Conservation (phyloP, 2,888 invertebrate species). For the Macaria notata region DNA sequence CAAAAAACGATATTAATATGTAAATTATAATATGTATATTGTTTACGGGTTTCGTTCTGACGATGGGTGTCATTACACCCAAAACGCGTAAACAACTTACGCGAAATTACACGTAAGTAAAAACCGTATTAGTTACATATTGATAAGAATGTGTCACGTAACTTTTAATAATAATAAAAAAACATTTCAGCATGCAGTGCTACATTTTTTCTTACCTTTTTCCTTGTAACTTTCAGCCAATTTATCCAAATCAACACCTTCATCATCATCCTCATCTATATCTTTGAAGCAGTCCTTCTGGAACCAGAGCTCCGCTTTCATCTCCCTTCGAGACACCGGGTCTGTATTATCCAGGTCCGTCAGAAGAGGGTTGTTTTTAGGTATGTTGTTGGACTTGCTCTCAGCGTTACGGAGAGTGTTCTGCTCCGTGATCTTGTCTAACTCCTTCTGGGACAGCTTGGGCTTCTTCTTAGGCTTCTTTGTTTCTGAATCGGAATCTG, state of each 20-base stretch:
- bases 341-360: slow-evolving; percentile 91
- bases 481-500: slow-evolving; percentile 83
- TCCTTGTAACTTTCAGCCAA: slow-evolving; percentile 87
- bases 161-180: too few species aligned
- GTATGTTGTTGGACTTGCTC: slow-evolving; percentile 46
- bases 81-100: too few species aligned
- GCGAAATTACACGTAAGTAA: too few species aligned
- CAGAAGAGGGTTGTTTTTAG: slow-evolving; percentile 86
- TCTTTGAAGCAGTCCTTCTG: slow-evolving; percentile 92
- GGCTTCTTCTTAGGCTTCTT: slow-evolving; percentile 45
- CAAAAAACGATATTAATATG: too few species aligned
- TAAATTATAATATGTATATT: too few species aligned
- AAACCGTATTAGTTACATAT: too few species aligned
- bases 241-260: slow-evolving; percentile 93
- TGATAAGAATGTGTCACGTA: too few species aligned
- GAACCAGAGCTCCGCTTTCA: slow-evolving; percentile 94
- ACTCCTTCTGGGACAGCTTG: slow-evolving; percentile 30
- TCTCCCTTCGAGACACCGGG: slow-evolving; percentile 86
- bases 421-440: slow-evolving; percentile 65
- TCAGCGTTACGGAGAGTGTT: slow-evolving; percentile 65
- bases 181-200: too few species aligned
- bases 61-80: too few species aligned
- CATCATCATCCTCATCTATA: slow-evolving; percentile 91
- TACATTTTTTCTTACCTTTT: slow-evolving; percentile 77
- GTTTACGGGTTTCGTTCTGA: too few species aligned